phyloP scores from a whole-genome alignment of 2,113 vertebrate genomes.

The Hemicordylus capensis region DNA sequence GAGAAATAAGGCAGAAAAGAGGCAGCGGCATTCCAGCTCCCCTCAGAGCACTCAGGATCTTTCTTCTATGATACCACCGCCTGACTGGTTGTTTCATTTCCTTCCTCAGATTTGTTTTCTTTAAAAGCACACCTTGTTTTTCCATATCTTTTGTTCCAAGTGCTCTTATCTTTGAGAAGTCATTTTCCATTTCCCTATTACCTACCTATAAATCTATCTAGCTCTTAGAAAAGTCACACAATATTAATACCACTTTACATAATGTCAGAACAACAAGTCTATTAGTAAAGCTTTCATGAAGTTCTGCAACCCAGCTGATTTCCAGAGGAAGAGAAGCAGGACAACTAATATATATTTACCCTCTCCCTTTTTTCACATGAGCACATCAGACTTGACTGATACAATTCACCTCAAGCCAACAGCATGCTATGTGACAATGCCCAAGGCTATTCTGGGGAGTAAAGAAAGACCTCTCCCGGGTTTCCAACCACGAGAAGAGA shows the following conservation, averaged over 20 bases:
- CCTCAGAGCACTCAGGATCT: conserved; percentile 60
- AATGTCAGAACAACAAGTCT: conserved; percentile 72
- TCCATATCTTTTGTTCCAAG: conserved; percentile 73
- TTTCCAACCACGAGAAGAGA: conserved; percentile 34
- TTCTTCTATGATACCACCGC: conserved; percentile 38
- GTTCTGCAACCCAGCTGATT: conserved; percentile 63
- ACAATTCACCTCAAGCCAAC: conserved; percentile 54
- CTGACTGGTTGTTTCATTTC: conserved; percentile 67
- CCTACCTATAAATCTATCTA: conserved; percentile 74
- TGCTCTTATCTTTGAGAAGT: conserved; percentile 76
- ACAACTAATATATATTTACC: conserved; percentile 46
- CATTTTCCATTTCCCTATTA: conserved; percentile 71
- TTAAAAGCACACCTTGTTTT: conserved; percentile 63
- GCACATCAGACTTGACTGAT: conserved; percentile 52
- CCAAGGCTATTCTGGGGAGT: conserved; percentile 61
- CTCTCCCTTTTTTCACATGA: conserved; percentile 56
- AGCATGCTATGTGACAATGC: conserved; percentile 43
- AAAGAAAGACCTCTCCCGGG: conserved; percentile 55
- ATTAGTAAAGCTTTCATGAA: conserved; percentile 78
- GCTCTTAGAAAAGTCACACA: conserved; percentile 72
- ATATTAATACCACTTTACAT: conserved; percentile 76
- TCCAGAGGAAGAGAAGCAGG: conserved; percentile 57
- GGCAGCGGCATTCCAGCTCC: conserved; percentile 60
- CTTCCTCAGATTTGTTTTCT: conserved; percentile 64
- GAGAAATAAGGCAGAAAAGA: conserved; percentile 70